Evolutionary conservation across 1,140 invertebrate species (phyloP).

Genomic region (Leucophenga varia): DNA sequence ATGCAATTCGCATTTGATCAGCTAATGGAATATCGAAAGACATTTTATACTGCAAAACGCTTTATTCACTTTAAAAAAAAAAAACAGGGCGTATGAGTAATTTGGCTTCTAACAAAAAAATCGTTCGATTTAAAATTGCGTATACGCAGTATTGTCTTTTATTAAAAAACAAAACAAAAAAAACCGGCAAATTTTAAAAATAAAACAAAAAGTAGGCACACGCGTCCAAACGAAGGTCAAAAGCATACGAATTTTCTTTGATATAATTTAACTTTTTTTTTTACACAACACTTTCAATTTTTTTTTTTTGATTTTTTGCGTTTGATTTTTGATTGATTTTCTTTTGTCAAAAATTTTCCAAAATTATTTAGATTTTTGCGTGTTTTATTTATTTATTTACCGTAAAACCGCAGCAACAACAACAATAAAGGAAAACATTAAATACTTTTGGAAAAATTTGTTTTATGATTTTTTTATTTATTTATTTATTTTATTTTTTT

Average conservation of each 20-base stretch:
- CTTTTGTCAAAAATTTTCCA: conserved; percentile 4
- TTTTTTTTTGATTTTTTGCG: neutral
- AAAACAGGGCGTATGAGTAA: too few relatives aligned
- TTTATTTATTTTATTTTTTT: too few relatives aligned
- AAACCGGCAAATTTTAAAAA: conserved; percentile 13
- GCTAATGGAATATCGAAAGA: conserved; percentile 52
- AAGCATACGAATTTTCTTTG: neutral
- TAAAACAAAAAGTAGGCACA: conserved; percentile 15
- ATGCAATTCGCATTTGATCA: conserved; percentile 51
- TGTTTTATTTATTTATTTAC: neutral
- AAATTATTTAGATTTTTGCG: too few relatives aligned
- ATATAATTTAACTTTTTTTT: neutral
- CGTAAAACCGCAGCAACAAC: neutral
- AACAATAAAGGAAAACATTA: neutral
- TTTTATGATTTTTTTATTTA: too few relatives aligned
- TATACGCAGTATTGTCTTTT: too few relatives aligned
- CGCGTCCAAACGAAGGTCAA: neutral
- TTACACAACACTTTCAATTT: neutral
- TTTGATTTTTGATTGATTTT: conserved; percentile 2
- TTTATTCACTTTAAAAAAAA: too few relatives aligned
- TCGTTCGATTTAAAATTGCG: too few relatives aligned
- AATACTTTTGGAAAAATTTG: too few relatives aligned
- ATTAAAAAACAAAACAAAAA: conserved; percentile 6
- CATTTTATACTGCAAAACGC: conserved; percentile 29
- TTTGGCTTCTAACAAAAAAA: too few relatives aligned